Evolutionary conservation across 1,140 invertebrate species (phyloP).

Genomic region (Myzus persicae): DNA sequence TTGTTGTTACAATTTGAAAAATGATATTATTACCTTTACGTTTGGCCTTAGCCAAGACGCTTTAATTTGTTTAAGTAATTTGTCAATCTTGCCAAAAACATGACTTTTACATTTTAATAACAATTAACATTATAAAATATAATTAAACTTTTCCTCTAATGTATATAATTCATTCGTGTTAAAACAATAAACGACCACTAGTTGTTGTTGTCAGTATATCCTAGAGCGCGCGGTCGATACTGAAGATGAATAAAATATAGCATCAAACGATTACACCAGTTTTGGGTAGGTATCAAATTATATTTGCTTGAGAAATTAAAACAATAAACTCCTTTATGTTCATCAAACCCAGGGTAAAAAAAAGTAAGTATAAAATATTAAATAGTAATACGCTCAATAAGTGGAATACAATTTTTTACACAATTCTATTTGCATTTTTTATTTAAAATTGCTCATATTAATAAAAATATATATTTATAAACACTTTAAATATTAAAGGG

Average conservation of each 20-base stretch:
- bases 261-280: not conserved
- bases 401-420: not conserved
- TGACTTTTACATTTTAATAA: not conserved
- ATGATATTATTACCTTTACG: not conserved
- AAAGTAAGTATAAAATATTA: not conserved
- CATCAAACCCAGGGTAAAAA: not conserved
- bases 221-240: not conserved
- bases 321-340: not conserved
- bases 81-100: not conserved
- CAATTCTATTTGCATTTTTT: not conserved
- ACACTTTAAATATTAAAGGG: not conserved
- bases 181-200: too few relatives aligned
- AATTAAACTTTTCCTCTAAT: not conserved
- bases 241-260: not conserved
- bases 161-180: too few relatives aligned
- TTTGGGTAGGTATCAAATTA: not conserved
- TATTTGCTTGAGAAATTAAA: not conserved
- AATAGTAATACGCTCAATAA: not conserved
- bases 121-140: not conserved
- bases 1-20: not conserved
- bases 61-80: not conserved
- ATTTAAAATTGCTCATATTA: not conserved
- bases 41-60: not conserved
- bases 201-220: not conserved
- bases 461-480: too few relatives aligned